A percentile compares a stretch with the other conserved stretches of the same genome.
These are phyloP conservation scores for Aldrovandia affinis DNA, from an alignment of 2,797 vertebrate genomes.

Conservation along the genomic window DNA sequence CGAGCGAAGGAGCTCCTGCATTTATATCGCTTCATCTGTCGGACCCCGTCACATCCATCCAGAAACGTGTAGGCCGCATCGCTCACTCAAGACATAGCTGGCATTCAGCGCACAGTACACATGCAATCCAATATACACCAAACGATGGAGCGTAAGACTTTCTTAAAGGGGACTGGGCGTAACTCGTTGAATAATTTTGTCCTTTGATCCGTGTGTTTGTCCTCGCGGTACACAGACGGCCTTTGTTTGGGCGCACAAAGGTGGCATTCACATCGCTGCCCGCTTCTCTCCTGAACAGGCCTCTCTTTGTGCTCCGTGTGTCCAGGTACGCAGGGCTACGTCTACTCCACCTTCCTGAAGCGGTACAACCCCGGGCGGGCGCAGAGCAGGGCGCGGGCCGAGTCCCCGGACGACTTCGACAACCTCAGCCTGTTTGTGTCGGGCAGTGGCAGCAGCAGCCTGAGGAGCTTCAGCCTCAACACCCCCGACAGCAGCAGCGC, in stretches of 20 bases:
- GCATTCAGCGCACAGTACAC: neutral
- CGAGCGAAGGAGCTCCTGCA: neutral
- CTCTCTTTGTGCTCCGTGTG: slow-evolving; percentile 26
- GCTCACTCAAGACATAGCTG: neutral
- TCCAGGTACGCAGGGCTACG: slow-evolving; percentile 80
- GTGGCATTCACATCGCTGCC: slow-evolving; percentile 30
- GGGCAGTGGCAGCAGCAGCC: slow-evolving; percentile 71
- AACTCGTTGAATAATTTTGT: neutral
- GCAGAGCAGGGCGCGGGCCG: neutral
- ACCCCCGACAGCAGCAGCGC: slow-evolving; percentile 77
- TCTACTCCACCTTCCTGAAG: slow-evolving; percentile 95
- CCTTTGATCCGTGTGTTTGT: neutral
- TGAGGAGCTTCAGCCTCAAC: slow-evolving; percentile 60
- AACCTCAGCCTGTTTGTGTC: slow-evolving; percentile 93
- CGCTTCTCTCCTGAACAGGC: slow-evolving; percentile 12
- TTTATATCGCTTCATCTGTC: neutral
- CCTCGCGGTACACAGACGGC: neutral
- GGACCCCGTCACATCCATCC: neutral
- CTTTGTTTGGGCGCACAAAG: slow-evolving; percentile 38
- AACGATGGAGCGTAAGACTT: neutral
- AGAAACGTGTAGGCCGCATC: too few species aligned
- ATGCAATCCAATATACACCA: neutral
- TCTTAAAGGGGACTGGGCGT: neutral
- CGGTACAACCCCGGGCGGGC: slow-evolving; percentile 86
- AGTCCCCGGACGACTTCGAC: slow-evolving; percentile 84